Percentiles rank a stretch among this genome's conserved stretches.
Conservation (phyloP, 2,113 vertebrate species). For the Ctenodactylus gundi region DNA sequence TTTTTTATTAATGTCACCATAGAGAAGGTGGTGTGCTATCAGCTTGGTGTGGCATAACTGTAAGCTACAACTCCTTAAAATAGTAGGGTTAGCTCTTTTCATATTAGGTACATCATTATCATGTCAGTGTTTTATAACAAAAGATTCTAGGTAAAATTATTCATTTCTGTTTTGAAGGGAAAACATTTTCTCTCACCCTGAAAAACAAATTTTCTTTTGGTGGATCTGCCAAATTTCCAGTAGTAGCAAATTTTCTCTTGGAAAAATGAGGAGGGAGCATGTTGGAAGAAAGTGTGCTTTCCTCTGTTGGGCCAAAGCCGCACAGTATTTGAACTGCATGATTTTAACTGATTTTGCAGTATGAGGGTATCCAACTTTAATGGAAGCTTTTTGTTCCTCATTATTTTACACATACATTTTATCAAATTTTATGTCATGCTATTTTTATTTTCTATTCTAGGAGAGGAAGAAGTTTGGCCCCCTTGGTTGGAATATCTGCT, state of each 20-base stretch:
- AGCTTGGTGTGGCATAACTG: neutral
- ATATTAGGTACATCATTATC: neutral
- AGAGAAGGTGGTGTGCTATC: neutral
- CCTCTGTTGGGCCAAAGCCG: neutral
- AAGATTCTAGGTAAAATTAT: neutral
- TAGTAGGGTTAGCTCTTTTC: neutral
- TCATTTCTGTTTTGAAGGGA: neutral
- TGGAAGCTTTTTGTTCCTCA: slow-evolving; percentile 1
- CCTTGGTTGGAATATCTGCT: slow-evolving; percentile 90
- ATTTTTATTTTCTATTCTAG: slow-evolving; percentile 64
- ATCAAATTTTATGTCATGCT: neutral
- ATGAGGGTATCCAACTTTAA: neutral
- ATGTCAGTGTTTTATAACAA: neutral
- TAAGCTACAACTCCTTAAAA: neutral
- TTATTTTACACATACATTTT: neutral
- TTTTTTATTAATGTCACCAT: neutral
- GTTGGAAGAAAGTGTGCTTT: neutral
- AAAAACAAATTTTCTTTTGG: slow-evolving; percentile 4
- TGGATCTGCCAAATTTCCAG: neutral
- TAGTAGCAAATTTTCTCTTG: neutral
- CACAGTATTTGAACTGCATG: neutral
- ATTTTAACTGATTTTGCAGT: neutral
- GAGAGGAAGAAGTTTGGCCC: slow-evolving; percentile 90
- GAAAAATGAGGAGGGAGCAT: neutral
- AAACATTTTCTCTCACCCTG: slow-evolving; percentile 45